A percentile compares a stretch with the other conserved stretches of the same genome.
These are phyloP conservation scores for Anarrhichthys ocellatus DNA, from an alignment of 2,113 vertebrate species.

Conservation along the genomic window DNA sequence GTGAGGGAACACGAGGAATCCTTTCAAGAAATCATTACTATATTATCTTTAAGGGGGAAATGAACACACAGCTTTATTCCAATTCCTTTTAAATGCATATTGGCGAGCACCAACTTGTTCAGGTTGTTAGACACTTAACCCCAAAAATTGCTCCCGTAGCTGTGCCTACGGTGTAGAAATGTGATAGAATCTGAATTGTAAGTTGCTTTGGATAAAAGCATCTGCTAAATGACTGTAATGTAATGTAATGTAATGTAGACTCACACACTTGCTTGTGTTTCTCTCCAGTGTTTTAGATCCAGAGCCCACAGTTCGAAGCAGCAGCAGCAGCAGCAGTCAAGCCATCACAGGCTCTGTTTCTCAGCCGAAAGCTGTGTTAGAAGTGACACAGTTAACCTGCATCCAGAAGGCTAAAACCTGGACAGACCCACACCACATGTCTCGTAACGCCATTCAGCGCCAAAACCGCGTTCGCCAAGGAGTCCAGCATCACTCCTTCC, in stretches of 20 bases:
- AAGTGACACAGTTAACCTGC: slow-evolving; percentile 81
- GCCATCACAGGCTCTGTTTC: slow-evolving; percentile 58
- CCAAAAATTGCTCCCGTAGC: no score
- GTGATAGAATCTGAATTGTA: no score
- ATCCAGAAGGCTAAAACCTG: slow-evolving; percentile 85
- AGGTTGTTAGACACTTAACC: background rate
- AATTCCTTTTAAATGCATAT: background rate
- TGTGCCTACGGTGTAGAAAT: no score
- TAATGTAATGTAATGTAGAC: no score
- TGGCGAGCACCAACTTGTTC: background rate
- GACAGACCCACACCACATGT: slow-evolving; percentile 79
- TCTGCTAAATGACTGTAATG: no score
- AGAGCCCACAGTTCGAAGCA: slow-evolving; percentile 67
- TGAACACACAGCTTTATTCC: background rate
- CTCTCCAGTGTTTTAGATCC: slow-evolving; percentile 69
- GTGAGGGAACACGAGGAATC: slow-evolving; percentile 29
- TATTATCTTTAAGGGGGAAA: background rate
- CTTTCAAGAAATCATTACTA: background rate
- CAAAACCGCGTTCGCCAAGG: slow-evolving; percentile 88
- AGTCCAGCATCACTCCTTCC: slow-evolving; percentile 75
- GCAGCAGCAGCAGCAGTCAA: slow-evolving; percentile 44
- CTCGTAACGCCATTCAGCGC: slow-evolving; percentile 88
- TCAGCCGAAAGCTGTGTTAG: slow-evolving; percentile 82
- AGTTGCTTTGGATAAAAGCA: no score
- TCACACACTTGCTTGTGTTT: slow-evolving; percentile 3